Evolutionary conservation across 2,797 vertebrate species (phyloP).

Genomic region (Amniataba percoides): DNA sequence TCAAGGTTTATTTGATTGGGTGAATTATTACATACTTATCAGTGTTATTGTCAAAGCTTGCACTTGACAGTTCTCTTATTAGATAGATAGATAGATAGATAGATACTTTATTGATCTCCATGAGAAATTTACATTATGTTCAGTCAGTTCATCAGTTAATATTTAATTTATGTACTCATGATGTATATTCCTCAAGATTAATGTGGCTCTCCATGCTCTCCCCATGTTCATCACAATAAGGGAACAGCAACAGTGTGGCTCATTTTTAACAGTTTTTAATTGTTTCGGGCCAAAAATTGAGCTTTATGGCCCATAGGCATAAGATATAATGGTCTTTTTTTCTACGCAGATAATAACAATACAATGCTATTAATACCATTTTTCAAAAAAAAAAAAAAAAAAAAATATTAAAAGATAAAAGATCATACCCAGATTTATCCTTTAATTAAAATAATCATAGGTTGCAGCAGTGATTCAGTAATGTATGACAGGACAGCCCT

Average conservation of each 20-base stretch:
- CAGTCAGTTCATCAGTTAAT: too few relatives aligned
- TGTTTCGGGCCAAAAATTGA: not conserved
- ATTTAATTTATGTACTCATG: too few relatives aligned
- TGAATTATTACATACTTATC: not conserved
- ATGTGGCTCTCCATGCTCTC: too few relatives aligned
- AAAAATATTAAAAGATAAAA: not conserved
- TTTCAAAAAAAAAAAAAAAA: not conserved
- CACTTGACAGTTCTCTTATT: not conserved
- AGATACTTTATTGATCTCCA: too few relatives aligned
- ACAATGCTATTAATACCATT: not conserved
- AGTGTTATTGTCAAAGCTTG: not conserved
- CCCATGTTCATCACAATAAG: not conserved
- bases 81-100: too few relatives aligned
- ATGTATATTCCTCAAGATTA: too few relatives aligned
- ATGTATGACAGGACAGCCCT: conserved; percentile 1
- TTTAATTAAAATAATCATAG: not conserved
- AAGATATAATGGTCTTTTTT: not conserved
- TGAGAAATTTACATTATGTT: too few relatives aligned
- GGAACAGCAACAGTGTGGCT: not conserved
- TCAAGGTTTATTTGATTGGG: not conserved
- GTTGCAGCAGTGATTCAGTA: conserved; percentile 1
- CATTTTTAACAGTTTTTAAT: not conserved
- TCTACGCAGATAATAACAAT: not conserved
- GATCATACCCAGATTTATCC: not conserved
- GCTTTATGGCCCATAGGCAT: not conserved